phyloP scores from a whole-genome alignment of 2,113 vertebrate genomes.

The Oxyura jamaicensis region DNA sequence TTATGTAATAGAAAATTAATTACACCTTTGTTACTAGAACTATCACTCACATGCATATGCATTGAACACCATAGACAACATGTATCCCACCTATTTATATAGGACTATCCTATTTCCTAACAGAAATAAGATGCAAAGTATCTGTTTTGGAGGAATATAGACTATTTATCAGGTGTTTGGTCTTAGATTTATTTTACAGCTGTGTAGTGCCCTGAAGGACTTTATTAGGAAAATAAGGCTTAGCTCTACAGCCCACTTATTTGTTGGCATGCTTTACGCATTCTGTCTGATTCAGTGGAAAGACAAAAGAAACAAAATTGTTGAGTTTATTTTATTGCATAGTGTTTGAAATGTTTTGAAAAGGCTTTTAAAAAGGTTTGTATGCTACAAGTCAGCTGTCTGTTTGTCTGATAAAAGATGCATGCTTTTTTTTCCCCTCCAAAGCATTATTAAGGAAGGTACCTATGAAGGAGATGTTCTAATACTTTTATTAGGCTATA shows the following conservation, averaged over 20 bases:
- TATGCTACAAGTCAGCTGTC: background rate
- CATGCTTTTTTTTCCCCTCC: background rate
- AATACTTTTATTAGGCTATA: background rate
- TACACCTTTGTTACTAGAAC: background rate
- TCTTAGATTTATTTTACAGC: slow-evolving; percentile 10
- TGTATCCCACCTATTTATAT: background rate
- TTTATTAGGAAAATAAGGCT: slow-evolving; percentile 31
- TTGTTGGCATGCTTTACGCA: background rate
- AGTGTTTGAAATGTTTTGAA: background rate
- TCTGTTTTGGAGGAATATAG: background rate
- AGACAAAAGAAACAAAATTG: slow-evolving; percentile 15
- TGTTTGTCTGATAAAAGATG: background rate
- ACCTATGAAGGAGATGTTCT: background rate
- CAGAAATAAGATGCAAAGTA: background rate
- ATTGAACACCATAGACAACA: background rate
- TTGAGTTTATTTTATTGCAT: background rate
- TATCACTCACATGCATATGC: background rate
- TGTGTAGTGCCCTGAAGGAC: background rate
- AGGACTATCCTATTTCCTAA: slow-evolving; percentile 15
- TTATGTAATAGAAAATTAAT: background rate
- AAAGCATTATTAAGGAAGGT: background rate
- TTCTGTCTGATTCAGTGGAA: slow-evolving; percentile 1
- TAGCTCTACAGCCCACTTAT: background rate
- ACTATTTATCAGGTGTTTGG: background rate
- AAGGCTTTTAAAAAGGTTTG: background rate